Evolutionary conservation across 2,113 vertebrate species (phyloP).

Genomic region (Chlorocebus sabaeus): DNA sequence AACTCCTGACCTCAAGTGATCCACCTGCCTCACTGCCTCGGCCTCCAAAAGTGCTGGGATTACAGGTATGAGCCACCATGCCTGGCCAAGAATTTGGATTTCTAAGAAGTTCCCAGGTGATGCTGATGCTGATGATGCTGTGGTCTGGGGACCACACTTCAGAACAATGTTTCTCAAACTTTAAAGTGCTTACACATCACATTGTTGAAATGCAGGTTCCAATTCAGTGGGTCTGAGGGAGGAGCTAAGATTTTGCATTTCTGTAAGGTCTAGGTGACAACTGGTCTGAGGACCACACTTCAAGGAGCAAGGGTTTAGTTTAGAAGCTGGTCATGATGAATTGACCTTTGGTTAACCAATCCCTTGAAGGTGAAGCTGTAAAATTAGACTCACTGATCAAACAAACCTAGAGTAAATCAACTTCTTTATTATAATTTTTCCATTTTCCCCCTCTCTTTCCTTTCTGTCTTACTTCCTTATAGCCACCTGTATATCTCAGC

Average conservation of each 20-base stretch:
- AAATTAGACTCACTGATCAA: neutral
- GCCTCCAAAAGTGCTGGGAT: neutral
- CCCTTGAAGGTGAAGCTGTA: neutral
- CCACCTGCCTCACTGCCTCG: rapidly evolving
- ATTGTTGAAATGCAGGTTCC: neutral
- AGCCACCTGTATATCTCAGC: neutral
- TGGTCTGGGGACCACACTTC: neutral
- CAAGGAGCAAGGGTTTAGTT: neutral
- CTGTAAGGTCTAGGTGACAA: neutral
- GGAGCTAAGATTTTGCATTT: neutral
- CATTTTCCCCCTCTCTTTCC: neutral
- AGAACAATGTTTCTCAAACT: neutral
- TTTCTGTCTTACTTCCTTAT: neutral
- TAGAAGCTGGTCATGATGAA: neutral
- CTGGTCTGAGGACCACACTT: neutral
- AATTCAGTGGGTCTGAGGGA: neutral
- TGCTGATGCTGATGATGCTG: neutral
- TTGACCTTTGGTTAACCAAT: neutral
- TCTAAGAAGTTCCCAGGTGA: neutral
- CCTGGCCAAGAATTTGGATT: neutral
- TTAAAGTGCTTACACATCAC: neutral
- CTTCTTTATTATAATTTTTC: neutral
- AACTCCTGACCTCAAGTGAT: neutral
- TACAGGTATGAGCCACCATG: neutral
- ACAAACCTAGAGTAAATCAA: neutral